Base-by-base conservation (phyloP, 2,113 vertebrate genomes). In the Collichthys lucidus region DNA sequence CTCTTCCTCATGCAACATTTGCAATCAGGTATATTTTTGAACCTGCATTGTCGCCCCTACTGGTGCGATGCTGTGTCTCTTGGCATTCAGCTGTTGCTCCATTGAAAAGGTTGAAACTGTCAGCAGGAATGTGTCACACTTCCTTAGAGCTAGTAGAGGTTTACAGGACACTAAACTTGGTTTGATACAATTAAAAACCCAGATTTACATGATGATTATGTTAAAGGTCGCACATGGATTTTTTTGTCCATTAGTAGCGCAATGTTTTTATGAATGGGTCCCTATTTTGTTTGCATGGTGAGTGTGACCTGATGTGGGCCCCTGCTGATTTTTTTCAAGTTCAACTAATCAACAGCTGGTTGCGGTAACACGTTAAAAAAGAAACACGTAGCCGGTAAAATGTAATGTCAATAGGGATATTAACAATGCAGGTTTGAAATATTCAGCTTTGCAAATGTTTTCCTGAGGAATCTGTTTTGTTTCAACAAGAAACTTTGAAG, bases 401-500 rank as follows among this genome's bases (percentile, higher is more conserved):
- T 11, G 24, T 56, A 35, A 24, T 42, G 50, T 40, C 1, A 44
- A 70, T 15, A 53, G 3, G 17, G 19, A 24, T 49, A 5, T 49
- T 4, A 49, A 52, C 49, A 17, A 49, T 44, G 40, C 20, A 60
- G 26, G n/a, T 79, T 69, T 61, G 2, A 61, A 60, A 42, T n/a
- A 17, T 55, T 47, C 15, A 5, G 19, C 11, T 29, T 61, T 70
- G 17, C 22, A 17, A 5, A n/a, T 35, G 17, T 22, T 60, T 49
- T 24, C 19, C 11, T 24, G 59, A 50, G 20, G 26, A 12, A 14
- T 14, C 14, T 2, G 0, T 46, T 46, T 16, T 44, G 69, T 52
- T 53, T 65, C 52, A 29, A 31, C 64, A 29, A 20, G 79, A 79
- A 71, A 70, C 55, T 40, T 16, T 49, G 16, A 76, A 10, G 55